Conservation (phyloP, 2,113 vertebrate species). For the Corythaeola cristata region DNA sequence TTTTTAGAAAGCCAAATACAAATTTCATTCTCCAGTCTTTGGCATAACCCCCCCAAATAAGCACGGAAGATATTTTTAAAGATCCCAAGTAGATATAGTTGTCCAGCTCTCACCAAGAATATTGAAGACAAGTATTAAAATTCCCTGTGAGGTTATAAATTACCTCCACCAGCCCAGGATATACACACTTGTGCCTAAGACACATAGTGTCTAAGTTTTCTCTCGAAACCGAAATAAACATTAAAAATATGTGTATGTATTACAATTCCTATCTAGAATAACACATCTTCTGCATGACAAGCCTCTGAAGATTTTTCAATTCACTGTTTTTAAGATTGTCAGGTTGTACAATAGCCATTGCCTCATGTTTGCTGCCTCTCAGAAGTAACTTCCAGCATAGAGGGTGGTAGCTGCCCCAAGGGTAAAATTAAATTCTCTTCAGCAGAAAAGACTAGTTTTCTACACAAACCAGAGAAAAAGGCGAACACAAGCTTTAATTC, state of each 20-base stretch:
- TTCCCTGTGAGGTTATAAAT: not conserved
- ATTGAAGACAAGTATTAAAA: not conserved
- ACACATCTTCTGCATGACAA: not conserved
- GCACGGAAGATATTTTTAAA: not conserved
- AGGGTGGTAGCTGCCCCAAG: not conserved
- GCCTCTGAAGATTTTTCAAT: not conserved
- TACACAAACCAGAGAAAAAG: not conserved
- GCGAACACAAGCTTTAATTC: not conserved
- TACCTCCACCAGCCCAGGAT: not conserved
- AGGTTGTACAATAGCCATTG: not conserved
- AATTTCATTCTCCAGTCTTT: not conserved
- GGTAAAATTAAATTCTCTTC: not conserved
- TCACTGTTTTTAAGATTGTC: not conserved
- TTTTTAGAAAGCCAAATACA: not conserved
- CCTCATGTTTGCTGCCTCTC: not conserved
- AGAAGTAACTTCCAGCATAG: not conserved
- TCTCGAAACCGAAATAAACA: not conserved
- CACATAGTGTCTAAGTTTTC: not conserved
- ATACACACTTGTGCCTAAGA: not conserved
- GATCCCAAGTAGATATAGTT: not conserved
- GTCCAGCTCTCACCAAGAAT: not conserved
- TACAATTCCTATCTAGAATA: not conserved
- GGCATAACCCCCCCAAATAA: not conserved
- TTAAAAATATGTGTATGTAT: not conserved
- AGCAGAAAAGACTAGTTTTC: not conserved